Percentiles rank a stretch among this genome's conserved stretches.
These are phyloP conservation scores for Bolinopsis microptera DNA, from an alignment of 37 sponge, comb jelly and placozoan species.

Conservation along the genomic window DNA sequence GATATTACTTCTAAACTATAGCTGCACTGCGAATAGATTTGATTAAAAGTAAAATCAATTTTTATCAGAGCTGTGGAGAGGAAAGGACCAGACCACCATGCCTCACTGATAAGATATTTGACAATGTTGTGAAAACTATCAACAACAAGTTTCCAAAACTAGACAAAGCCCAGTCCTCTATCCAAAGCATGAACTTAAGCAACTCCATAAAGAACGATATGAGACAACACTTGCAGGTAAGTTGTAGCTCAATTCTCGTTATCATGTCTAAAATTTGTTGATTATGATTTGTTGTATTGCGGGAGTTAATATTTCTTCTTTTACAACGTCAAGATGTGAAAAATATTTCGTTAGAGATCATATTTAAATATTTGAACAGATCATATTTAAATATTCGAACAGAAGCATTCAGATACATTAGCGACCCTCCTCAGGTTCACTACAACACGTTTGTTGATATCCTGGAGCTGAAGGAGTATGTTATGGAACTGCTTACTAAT, in stretches of 20 bases:
- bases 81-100: constrained; percentile 74
- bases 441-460: constrained; percentile 96
- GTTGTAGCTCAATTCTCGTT: no score
- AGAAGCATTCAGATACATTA: no score
- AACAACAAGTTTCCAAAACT: constrained; percentile 82
- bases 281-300: no score
- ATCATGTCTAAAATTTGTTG: no score
- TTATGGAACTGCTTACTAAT: constrained; percentile 80
- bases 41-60: no score
- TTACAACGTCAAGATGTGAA: no score
- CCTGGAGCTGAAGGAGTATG: constrained; percentile 87
- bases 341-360: no score
- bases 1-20: no score
- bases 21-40: no score
- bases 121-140: constrained; percentile 82
- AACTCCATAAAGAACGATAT: constrained; percentile 51
- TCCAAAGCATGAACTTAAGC: constrained; percentile 37
- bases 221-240: constrained; percentile 42
- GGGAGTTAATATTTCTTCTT: no score
- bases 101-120: constrained; percentile 83
- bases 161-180: constrained; percentile 66
- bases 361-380: no score
- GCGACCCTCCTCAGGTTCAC: constrained; percentile 38
- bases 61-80: constrained; percentile 70
- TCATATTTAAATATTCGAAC: no score